A percentile compares a stretch with the other conserved stretches of the same genome.
Evolutionary conservation across 2,888 invertebrate genomes (phyloP).

Genomic region (Plusia festucae): DNA sequence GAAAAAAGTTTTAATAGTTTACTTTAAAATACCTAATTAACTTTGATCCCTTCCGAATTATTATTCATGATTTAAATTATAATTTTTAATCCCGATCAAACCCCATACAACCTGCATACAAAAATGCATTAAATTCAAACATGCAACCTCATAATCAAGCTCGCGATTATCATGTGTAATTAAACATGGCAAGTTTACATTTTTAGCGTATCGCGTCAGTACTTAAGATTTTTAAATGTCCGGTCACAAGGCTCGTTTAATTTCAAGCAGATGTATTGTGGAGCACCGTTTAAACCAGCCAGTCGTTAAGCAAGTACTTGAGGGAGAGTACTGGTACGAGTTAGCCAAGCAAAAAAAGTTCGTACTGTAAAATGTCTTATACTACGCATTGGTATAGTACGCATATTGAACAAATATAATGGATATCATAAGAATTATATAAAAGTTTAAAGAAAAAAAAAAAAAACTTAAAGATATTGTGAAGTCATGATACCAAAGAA

Average conservation of each 20-base stretch:
- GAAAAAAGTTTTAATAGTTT: too few relatives aligned
- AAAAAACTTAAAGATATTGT: too few relatives aligned
- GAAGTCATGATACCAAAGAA: too few relatives aligned
- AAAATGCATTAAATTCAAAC: conserved; percentile 30
- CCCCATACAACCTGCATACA: conserved; percentile 14
- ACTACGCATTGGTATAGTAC: too few relatives aligned
- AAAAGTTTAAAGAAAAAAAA: too few relatives aligned
- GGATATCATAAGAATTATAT: too few relatives aligned
- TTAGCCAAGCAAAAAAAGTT: not conserved
- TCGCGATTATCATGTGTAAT: conserved; percentile 64
- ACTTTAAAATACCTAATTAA: not conserved
- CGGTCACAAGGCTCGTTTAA: conserved; percentile 68
- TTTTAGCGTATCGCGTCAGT: conserved; percentile 68
- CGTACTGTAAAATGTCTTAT: too few relatives aligned
- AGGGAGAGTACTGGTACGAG: not conserved
- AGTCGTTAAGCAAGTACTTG: conserved; percentile 28
- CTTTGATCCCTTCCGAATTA: not conserved
- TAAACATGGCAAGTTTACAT: conserved; percentile 66
- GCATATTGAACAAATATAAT: too few relatives aligned
- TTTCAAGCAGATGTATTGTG: conserved; percentile 72
- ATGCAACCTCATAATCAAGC: conserved; percentile 42
- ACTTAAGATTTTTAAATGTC: conserved; percentile 77
- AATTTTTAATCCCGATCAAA: not conserved
- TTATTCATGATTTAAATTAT: conserved; percentile 1
- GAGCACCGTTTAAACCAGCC: conserved; percentile 63